These are phyloP conservation scores for Stenolophus ochropezus DNA, from an alignment of 2,888 invertebrate genomes.

Conservation along the genomic window DNA sequence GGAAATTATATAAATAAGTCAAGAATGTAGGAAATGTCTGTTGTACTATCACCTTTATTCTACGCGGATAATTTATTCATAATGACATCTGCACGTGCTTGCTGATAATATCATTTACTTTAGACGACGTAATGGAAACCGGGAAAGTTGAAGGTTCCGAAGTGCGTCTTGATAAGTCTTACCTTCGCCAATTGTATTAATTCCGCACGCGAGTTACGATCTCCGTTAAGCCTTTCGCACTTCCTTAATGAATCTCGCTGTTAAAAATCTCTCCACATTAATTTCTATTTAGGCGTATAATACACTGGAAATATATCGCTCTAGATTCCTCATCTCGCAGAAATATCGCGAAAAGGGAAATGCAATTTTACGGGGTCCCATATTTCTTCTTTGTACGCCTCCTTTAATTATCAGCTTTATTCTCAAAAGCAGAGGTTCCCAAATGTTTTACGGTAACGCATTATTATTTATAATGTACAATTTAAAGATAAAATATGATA, in stretches of 20 bases:
- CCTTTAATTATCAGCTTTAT: constrained; percentile 54
- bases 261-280: constrained; percentile 55
- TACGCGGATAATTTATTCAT: constrained; percentile 18
- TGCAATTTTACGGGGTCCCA: constrained; percentile 46
- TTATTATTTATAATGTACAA: too few relatives aligned
- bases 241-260: constrained; percentile 30
- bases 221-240: constrained; percentile 33
- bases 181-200: constrained; percentile 45
- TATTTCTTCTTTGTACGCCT: constrained; percentile 45
- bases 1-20: constrained; percentile 20
- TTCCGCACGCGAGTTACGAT: constrained; percentile 44
- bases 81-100: constrained; percentile 37
- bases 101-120: constrained; percentile 33
- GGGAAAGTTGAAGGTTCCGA: constrained; percentile 30
- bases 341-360: constrained; percentile 44
- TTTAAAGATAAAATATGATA: too few relatives aligned
- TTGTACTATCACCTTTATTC: constrained; percentile 37
- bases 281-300: constrained; percentile 50
- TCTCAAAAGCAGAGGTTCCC: neutral
- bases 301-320: constrained; percentile 52
- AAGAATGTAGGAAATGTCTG: neutral
- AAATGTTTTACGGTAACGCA: too few relatives aligned
- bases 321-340: constrained; percentile 43
- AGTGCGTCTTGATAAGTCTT: constrained; percentile 37
- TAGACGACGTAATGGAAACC: neutral